Base-by-base conservation (phyloP, 2,113 vertebrate species). In the Manacus vitellinus region DNA sequence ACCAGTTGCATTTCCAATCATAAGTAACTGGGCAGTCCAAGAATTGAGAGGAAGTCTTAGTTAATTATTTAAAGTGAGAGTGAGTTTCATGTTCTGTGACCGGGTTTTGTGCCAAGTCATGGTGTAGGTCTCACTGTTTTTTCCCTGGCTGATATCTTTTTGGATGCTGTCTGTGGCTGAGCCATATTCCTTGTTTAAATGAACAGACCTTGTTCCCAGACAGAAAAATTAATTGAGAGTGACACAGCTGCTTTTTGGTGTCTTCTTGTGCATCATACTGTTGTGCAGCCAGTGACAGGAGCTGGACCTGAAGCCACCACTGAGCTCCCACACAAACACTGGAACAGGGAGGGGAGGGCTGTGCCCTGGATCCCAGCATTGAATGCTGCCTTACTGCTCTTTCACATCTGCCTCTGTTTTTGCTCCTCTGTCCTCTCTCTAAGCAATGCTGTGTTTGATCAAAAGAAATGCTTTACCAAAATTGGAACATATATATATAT, bases 271-370 rank as follows among this genome's bases (percentile, higher is more conserved):
- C 6, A 1, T 16, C 2, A 1, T 7, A 4, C 12, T 41, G 10
- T 18, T 80, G 22, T 31, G 31, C 37, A 66, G 63, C 8, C 65
- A 62, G 56, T 28, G 47, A 63, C 31, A 41, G 41, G 8, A 79
- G 21, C 41, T 39, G 33, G 8, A 51, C 27, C 44, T 65, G 56
- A 19, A 84, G 17, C 24, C 31, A 27, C 25, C 9, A 13, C 56
- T 22, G 21, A 85, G 3, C 8, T 6, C 27, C 9, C 27, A 3
- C 5, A 14, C 4, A 54, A 61, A 22, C 1, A 3, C 7, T 46
- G 28, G 16, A 25, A 30, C 0, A 4, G 21, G 12, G 28, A 72
- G 18, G 11, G 27, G 27, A 68, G 11, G 15, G 11, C 11, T 86
- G 20, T 4, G 3, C 23, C 46, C 4, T 56, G 54, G 5, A 51